phyloP scores from a whole-genome alignment of 2,113 vertebrate genomes.

The Myotis brandtii region DNA sequence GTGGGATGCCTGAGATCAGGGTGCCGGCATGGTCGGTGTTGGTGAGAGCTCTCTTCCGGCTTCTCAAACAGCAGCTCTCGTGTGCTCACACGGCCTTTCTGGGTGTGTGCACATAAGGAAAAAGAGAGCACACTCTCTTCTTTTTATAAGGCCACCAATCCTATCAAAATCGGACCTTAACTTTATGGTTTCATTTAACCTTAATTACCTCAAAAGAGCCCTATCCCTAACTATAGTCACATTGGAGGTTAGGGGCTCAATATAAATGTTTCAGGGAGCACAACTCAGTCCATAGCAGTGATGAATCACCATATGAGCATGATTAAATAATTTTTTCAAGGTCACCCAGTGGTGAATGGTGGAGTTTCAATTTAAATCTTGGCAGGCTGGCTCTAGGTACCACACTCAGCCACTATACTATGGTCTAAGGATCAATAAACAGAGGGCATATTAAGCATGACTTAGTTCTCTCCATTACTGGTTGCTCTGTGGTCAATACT shows the following conservation, averaged over 20 bases:
- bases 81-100: not conserved
- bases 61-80: not conserved
- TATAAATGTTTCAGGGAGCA: not conserved
- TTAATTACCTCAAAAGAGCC: not conserved
- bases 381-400: not conserved
- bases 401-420: not conserved
- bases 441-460: not conserved
- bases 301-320: not conserved
- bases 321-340: not conserved
- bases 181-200: not conserved
- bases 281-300: not conserved
- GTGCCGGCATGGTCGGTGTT: not conserved
- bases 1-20: not conserved
- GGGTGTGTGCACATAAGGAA: not conserved
- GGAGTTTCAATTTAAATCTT: not conserved
- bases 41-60: not conserved
- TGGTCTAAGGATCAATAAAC: not conserved
- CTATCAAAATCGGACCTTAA: not conserved
- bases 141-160: not conserved
- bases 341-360: not conserved
- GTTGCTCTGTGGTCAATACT: not conserved
- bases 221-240: not conserved
- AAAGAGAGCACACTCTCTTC: not conserved
- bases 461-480: not conserved
- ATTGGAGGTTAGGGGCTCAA: not conserved